Evolutionary conservation across 2,888 invertebrate species (phyloP).

Genomic region (Calliopum simillimum): DNA sequence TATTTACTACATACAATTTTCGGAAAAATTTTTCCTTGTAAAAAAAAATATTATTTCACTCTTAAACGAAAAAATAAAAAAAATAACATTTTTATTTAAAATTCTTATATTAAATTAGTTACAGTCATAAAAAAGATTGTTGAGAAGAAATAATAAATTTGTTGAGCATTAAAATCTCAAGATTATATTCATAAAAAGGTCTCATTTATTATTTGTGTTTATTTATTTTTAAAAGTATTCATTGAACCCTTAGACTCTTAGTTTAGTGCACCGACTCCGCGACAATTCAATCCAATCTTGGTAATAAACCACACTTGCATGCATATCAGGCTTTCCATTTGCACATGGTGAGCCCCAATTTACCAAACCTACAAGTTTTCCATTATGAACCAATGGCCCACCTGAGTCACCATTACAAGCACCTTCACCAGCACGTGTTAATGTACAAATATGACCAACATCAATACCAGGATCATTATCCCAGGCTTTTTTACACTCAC

Average conservation of each 20-base stretch:
- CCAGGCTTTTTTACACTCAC: constrained; percentile 69
- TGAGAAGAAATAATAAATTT: too few relatives aligned
- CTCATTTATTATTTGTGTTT: background rate
- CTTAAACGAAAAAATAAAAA: too few relatives aligned
- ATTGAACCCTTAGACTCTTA: constrained; percentile 3
- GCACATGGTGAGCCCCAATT: constrained; percentile 62
- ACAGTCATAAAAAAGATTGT: too few relatives aligned
- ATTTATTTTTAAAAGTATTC: background rate
- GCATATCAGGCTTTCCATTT: constrained; percentile 57
- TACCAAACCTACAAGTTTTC: constrained; percentile 55
- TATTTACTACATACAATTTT: too few relatives aligned
- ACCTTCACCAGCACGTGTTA: constrained; percentile 70
- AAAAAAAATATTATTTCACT: too few relatives aligned
- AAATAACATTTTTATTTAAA: too few relatives aligned
- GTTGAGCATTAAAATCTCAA: too few relatives aligned
- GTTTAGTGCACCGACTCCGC: constrained; percentile 44
- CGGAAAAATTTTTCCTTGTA: too few relatives aligned
- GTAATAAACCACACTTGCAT: constrained; percentile 56
- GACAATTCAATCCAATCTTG: constrained; percentile 54
- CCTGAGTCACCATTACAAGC: constrained; percentile 62
- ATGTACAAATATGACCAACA: constrained; percentile 72
- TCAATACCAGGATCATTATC: constrained; percentile 67
- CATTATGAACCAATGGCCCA: constrained; percentile 55
- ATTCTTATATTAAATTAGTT: too few relatives aligned
- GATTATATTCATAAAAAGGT: too few relatives aligned